Base-by-base conservation (phyloP, 2,113 vertebrate genomes). In the Otus sunia region DNA sequence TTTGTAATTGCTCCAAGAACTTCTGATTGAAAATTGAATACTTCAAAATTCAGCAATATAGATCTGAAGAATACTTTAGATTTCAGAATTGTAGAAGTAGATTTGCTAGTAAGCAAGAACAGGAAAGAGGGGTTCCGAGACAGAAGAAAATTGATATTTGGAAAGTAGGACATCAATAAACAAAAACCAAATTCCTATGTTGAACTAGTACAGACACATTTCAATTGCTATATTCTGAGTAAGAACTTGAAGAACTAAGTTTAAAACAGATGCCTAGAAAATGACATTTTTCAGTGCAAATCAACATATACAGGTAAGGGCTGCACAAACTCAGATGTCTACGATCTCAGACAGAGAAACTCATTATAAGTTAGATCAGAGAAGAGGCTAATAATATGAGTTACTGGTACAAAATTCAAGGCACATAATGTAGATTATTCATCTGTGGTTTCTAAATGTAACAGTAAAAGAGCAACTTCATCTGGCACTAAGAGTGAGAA, bases 31-130 rank as follows among this genome's bases (percentile, higher is more conserved):
- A 78, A 93, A 82, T 4, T 8, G 21, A 59, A 27, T 8, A 45
- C 7, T 52, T 81, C 45, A 81, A 81, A 81, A 81, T 41, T 8
- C 3, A 13, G 16, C 0, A 0, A 74, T 1, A 1, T 7, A 66
- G 25, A 36, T 34, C 13, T 86, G 59, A 36, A 67, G 41, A 80
- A 50, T 26, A 43, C 23, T 74, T 82, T 11, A 55, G 29, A 39
- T 63, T 89, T 68, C 52, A 84, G 32, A 27, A 63, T 2, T 49
- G 19, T 26, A 82, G 55, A 78, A 90, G 86, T 0, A 63, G 7
- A 63, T 86, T 52, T 79, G 2, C 26, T 62, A n/a, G 10, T 47
- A 69, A 84, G 29, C 20, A 92, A 47, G 37, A 67, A 55, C 5
- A 50, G 11, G 19, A 9, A 67, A 68, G 29, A 76, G 21, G 2